These are phyloP conservation scores for Prorops nasuta DNA, from an alignment of 1,140 invertebrate genomes.

Conservation along the genomic window DNA sequence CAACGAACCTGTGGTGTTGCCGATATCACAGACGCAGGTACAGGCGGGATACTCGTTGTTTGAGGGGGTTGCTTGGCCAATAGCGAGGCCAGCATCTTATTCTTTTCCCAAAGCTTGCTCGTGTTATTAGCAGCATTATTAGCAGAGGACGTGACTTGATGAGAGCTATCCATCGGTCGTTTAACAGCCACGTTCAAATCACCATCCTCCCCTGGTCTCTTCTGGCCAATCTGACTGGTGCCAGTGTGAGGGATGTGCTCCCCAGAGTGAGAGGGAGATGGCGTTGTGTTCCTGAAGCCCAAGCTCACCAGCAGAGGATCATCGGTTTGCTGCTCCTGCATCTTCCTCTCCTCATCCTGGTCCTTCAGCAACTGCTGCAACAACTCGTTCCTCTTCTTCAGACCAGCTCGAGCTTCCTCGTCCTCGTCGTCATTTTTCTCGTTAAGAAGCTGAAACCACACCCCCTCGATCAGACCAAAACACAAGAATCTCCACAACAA, in stretches of 20 bases:
- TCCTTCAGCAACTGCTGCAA: conserved; percentile 77
- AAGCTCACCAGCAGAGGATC: conserved; percentile 62
- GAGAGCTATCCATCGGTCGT: conserved; percentile 56
- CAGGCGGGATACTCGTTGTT: conserved; percentile 66
- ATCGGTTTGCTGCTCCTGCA: conserved; percentile 51
- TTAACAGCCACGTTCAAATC: conserved; percentile 61
- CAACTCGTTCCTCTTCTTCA: conserved; percentile 70
- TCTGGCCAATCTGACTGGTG: conserved; percentile 60
- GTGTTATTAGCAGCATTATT: conserved; percentile 52
- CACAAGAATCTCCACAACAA: neutral
- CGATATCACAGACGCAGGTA: conserved; percentile 65
- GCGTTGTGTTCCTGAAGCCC: conserved; percentile 60
- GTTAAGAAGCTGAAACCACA: conserved; percentile 79
- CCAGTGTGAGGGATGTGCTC: conserved; percentile 40
- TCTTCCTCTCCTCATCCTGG: conserved; percentile 52
- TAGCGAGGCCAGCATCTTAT: conserved; percentile 82
- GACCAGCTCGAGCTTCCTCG: conserved; percentile 60
- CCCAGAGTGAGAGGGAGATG: conserved; percentile 51
- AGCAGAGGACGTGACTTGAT: conserved; percentile 54
- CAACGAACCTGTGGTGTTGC: conserved; percentile 64
- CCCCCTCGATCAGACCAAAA: conserved; percentile 18
- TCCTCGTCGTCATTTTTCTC: conserved; percentile 80
- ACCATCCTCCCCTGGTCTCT: conserved; percentile 68
- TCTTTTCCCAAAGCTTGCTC: conserved; percentile 76
- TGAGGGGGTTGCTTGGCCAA: conserved; percentile 76